Conservation (phyloP, 2,113 vertebrate species). For the Microcebus lehilahytsara region DNA sequence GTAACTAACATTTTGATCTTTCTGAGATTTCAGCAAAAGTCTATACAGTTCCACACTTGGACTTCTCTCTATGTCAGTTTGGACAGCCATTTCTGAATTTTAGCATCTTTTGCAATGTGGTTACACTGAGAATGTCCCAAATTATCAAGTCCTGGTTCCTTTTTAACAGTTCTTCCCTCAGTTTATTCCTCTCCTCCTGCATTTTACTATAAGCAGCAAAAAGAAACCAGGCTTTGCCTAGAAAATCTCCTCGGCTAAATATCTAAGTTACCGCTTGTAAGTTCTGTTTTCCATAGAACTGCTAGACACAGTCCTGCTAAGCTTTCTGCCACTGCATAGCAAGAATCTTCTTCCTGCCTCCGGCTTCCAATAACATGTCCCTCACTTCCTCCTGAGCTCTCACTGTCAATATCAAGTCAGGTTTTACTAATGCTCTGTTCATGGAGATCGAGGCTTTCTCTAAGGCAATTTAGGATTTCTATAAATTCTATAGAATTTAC, state of each 20-base stretch:
- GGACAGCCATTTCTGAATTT: background rate
- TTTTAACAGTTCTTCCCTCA: background rate
- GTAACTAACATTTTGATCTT: background rate
- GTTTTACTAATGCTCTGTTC: background rate
- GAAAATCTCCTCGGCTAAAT: background rate
- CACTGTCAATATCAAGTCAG: background rate
- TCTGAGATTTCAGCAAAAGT: background rate
- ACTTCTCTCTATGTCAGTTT: background rate
- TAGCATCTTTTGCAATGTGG: background rate
- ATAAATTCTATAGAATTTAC: background rate
- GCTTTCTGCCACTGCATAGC: background rate
- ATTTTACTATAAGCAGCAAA: background rate
- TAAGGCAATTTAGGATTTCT: background rate
- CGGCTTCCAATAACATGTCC: background rate
- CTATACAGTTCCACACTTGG: background rate
- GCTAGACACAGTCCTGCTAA: background rate
- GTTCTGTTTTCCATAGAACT: background rate
- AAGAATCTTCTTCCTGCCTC: too few relatives aligned
- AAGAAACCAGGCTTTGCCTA: background rate
- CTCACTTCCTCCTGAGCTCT: background rate
- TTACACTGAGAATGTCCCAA: background rate
- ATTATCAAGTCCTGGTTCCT: background rate
- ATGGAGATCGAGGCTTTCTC: background rate
- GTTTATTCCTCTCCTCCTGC: background rate
- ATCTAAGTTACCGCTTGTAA: background rate